phyloP scores from a whole-genome alignment of 2,888 invertebrate genomes.

The Antheraea assamensis region DNA sequence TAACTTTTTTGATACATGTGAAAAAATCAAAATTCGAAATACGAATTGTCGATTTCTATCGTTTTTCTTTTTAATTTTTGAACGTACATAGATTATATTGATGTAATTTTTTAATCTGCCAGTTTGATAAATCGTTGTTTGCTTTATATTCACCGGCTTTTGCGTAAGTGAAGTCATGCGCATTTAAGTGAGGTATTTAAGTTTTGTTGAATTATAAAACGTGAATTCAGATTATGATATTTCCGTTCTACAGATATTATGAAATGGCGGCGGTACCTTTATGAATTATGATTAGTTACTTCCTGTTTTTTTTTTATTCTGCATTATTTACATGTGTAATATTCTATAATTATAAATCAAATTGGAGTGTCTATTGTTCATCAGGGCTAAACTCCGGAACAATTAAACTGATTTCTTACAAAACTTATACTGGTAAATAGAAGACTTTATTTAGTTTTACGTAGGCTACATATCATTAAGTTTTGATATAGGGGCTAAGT shows the following conservation, averaged over 20 bases:
- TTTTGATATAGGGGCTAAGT: too few relatives aligned
- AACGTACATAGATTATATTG: neutral
- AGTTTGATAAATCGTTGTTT: slow-evolving; percentile 31
- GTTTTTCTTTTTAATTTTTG: neutral
- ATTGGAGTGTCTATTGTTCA: too few relatives aligned
- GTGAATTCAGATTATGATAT: slow-evolving; percentile 70
- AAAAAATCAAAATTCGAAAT: neutral
- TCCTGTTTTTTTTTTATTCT: slow-evolving; percentile 49
- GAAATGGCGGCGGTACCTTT: slow-evolving; percentile 47
- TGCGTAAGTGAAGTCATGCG: slow-evolving; percentile 71
- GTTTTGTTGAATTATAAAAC: slow-evolving; percentile 52
- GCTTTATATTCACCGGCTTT: slow-evolving; percentile 49
- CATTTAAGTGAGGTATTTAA: slow-evolving; percentile 58
- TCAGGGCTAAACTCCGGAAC: too few relatives aligned
- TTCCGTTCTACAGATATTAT: slow-evolving; percentile 59
- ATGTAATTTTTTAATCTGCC: slow-evolving; percentile 28
- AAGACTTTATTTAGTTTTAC: too few relatives aligned
- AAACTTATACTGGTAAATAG: too few relatives aligned
- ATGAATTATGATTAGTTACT: slow-evolving; percentile 50
- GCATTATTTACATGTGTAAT: too few relatives aligned
- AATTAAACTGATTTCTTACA: too few relatives aligned
- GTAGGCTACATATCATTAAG: too few relatives aligned
- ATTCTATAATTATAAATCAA: too few relatives aligned
- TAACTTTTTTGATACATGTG: slow-evolving; percentile 31
- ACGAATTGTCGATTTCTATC: neutral